Conservation (phyloP, 2,113 vertebrate species). For the Istiophorus platypterus region DNA sequence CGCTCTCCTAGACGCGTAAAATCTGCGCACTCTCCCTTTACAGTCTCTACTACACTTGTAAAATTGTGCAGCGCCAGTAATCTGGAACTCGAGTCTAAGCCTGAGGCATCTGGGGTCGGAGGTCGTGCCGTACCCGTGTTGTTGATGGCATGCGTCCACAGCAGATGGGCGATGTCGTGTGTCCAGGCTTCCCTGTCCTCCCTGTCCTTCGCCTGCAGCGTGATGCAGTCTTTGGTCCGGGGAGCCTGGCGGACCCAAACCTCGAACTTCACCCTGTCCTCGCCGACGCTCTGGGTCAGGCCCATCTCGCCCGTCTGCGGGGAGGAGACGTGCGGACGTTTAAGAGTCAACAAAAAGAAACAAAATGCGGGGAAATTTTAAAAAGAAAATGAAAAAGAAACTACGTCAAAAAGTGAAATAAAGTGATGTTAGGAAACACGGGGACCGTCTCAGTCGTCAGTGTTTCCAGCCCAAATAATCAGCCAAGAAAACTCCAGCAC, state of each 20-base stretch:
- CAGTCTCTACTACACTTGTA: no score
- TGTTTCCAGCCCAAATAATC: neutral
- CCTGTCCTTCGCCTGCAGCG: conserved; percentile 85
- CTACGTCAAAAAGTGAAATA: neutral
- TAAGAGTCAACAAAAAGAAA: neutral
- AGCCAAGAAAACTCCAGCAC: neutral
- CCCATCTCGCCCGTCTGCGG: conserved; percentile 91
- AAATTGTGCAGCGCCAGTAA: no score
- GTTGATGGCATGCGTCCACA: conserved; percentile 92
- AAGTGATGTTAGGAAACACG: neutral
- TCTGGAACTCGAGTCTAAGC: neutral
- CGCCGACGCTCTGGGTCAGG: conserved; percentile 91
- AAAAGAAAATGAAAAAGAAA: neutral
- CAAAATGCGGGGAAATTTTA: no score
- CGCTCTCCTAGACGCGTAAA: neutral
- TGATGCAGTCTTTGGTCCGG: conserved; percentile 86
- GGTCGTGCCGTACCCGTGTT: conserved; percentile 86
- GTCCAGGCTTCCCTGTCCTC: conserved; percentile 87
- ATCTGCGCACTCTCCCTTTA: neutral
- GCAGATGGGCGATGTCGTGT: conserved; percentile 89
- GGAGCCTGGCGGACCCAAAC: conserved; percentile 90
- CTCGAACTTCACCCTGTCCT: conserved; percentile 89
- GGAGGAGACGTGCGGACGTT: neutral
- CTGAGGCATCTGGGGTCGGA: conserved; percentile 8
- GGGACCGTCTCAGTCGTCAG: neutral